Evolutionary conservation across 2,888 invertebrate genomes (phyloP).

Genomic region (Lochmaea crataegi): DNA sequence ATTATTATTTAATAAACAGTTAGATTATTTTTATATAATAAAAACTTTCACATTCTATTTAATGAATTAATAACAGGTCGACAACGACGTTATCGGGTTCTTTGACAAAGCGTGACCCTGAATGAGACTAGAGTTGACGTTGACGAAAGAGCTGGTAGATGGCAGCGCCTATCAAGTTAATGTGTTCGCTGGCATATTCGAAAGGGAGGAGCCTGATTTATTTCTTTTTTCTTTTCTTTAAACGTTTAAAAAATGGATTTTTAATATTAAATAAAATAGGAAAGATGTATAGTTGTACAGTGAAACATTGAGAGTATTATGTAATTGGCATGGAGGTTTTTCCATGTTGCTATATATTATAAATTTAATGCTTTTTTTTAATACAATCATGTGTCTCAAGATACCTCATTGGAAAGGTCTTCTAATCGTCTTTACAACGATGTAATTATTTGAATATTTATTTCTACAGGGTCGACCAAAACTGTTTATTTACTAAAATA

Average conservation of each 20-base stretch:
- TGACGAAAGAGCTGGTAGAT: constrained; percentile 54
- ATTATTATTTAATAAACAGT: background rate
- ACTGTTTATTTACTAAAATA: too few species aligned
- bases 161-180: constrained; percentile 62
- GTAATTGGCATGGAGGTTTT: too few species aligned
- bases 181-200: constrained; percentile 56
- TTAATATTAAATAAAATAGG: too few species aligned
- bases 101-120: constrained; percentile 42
- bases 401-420: too few species aligned
- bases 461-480: too few species aligned
- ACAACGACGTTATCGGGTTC: background rate
- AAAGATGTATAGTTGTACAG: too few species aligned
- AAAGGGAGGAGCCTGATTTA: constrained; percentile 59
- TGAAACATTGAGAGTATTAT: too few species aligned
- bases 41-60: background rate
- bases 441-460: too few species aligned
- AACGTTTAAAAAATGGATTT: background rate
- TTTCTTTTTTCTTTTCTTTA: constrained; percentile 33
- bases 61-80: background rate
- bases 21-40: background rate
- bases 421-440: too few species aligned
- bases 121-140: constrained; percentile 53
- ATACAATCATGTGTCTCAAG: too few species aligned
- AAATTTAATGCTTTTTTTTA: too few species aligned
- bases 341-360: too few species aligned